Conservation (phyloP, 2,113 vertebrate species). For the Uropsilus gracilis region DNA sequence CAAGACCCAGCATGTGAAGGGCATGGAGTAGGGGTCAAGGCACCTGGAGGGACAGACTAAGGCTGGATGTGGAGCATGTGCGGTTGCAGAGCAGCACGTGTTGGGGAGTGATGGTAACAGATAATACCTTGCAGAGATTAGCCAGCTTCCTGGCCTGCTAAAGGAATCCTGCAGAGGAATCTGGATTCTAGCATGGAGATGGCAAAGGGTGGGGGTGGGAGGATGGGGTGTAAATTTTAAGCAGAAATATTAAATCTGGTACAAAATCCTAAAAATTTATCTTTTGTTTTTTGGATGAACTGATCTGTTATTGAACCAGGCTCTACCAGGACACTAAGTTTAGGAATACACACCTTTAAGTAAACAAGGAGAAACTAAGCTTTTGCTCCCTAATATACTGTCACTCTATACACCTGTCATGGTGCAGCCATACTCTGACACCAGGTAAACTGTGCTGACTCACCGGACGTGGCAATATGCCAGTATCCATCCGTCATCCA, state of each 20-base stretch:
- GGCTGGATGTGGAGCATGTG: not conserved
- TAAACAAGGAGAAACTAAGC: not conserved
- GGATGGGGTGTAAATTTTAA: not conserved
- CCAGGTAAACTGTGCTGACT: slow-evolving; percentile 23
- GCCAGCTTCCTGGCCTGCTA: not conserved
- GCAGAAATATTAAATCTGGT: not conserved
- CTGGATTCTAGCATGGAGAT: not conserved
- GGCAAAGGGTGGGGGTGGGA: too few species aligned
- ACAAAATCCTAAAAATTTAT: not conserved
- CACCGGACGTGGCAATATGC: slow-evolving; percentile 98
- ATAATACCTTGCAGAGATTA: not conserved
- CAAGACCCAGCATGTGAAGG: not conserved
- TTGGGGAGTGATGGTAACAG: not conserved
- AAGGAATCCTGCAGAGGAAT: not conserved
- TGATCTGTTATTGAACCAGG: not conserved
- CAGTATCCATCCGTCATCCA: slow-evolving; percentile 95
- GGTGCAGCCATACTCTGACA: not conserved
- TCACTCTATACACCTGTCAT: too few species aligned
- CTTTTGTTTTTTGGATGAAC: slow-evolving; percentile 16
- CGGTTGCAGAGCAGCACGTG: not conserved
- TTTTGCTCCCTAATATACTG: not conserved
- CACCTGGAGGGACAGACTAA: not conserved
- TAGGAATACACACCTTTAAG: not conserved
- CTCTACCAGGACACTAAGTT: not conserved
- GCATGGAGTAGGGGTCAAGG: not conserved